Evolutionary conservation across 2,888 invertebrate genomes (phyloP).

Genomic region (Argyresthia albistria): DNA sequence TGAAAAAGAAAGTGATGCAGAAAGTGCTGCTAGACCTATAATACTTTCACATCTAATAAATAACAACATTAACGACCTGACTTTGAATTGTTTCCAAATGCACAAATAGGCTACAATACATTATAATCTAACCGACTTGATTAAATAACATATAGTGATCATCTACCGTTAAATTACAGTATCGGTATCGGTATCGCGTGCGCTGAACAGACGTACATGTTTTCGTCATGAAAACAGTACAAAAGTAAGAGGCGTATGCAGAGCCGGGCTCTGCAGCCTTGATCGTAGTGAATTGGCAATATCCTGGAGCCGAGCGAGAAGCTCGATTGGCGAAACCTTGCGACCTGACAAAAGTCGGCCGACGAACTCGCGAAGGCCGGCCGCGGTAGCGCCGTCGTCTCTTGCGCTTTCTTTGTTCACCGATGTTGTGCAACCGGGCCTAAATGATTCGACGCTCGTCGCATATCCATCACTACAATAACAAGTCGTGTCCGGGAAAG

Average conservation of each 20-base stretch:
- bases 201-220: background rate
- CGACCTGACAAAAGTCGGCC: slow-evolving; percentile 68
- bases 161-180: too few relatives aligned
- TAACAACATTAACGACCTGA: too few relatives aligned
- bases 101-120: background rate
- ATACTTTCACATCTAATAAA: too few relatives aligned
- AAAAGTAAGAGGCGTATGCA: slow-evolving; percentile 59
- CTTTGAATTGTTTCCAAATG: background rate
- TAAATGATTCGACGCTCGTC: background rate
- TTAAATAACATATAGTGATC: background rate
- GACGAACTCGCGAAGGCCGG: slow-evolving; percentile 67
- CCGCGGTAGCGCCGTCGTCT: slow-evolving; percentile 9
- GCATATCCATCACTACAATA: background rate
- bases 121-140: background rate
- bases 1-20: too few relatives aligned
- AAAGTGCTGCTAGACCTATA: too few relatives aligned
- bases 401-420: slow-evolving; percentile 65
- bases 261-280: slow-evolving; percentile 52
- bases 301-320: slow-evolving; percentile 65
- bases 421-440: background rate
- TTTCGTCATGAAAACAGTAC: slow-evolving; percentile 5
- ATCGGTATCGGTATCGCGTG: too few relatives aligned
- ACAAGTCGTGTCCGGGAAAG: slow-evolving; percentile 1
- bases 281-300: slow-evolving; percentile 68
- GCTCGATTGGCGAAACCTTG: slow-evolving; percentile 71